These are phyloP conservation scores for Caenorhabditis drosophilae DNA, from an alignment of 2,888 invertebrate species.

Conservation along the genomic window DNA sequence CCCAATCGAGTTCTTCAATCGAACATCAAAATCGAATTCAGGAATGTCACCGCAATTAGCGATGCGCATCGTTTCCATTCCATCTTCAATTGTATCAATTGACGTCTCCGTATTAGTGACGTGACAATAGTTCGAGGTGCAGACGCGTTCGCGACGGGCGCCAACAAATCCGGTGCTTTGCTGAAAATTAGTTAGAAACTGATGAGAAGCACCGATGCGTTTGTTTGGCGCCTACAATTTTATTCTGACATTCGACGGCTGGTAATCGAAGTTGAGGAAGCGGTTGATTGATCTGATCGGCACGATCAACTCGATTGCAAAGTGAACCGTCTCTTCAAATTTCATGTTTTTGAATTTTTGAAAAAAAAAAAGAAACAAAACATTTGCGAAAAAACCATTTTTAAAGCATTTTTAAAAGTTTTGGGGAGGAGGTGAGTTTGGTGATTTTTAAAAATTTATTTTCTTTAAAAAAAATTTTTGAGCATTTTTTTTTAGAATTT, in stretches of 20 bases:
- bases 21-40: slow-evolving; percentile 50
- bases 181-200: no score
- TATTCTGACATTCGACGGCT: slow-evolving; percentile 42
- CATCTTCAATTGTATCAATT: slow-evolving; percentile 25
- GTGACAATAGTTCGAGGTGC: slow-evolving; percentile 59
- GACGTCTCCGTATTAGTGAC: slow-evolving; percentile 52
- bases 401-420: no score
- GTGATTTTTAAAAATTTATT: no score
- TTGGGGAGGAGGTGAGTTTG: no score
- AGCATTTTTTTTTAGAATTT: not conserved
- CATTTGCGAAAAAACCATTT: no score
- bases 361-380: not conserved
- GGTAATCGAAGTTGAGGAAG: slow-evolving; percentile 41
- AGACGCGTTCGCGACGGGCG: slow-evolving; percentile 31
- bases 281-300: slow-evolving; percentile 36
- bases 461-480: not conserved
- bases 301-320: slow-evolving; percentile 42
- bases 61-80: slow-evolving; percentile 33
- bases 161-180: slow-evolving; percentile 40
- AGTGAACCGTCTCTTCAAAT: slow-evolving; percentile 34
- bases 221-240: slow-evolving; percentile 17
- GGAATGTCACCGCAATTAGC: slow-evolving; percentile 48
- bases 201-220: no score
- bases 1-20: slow-evolving; percentile 36
- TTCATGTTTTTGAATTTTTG: not conserved